Percentiles rank a stretch among this genome's conserved stretches.
These are phyloP conservation scores for Acanthoscelides obtectus DNA, from an alignment of 2,888 invertebrate genomes.

Conservation along the genomic window DNA sequence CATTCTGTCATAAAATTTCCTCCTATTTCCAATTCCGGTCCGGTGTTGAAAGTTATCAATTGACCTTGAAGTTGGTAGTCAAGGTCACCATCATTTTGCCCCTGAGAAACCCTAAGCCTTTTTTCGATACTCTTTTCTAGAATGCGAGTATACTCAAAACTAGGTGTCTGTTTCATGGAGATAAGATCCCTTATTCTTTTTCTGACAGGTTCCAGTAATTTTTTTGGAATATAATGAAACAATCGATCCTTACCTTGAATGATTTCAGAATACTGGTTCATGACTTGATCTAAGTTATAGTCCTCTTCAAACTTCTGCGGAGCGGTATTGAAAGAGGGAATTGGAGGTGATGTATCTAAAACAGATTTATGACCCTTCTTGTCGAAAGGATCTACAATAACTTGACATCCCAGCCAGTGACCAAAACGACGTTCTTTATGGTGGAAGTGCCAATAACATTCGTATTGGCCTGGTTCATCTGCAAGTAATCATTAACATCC, in stretches of 20 bases:
- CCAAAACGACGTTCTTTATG: conserved; percentile 46
- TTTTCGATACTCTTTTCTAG: too few species aligned
- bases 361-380: conserved; percentile 25
- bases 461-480: conserved; percentile 44
- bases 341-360: conserved; percentile 17
- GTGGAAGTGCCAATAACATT: conserved; percentile 48
- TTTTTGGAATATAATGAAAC: too few species aligned
- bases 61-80: too few species aligned
- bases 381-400: conserved; percentile 39
- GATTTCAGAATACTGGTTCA: neutral
- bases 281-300: neutral
- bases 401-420: conserved; percentile 43
- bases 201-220: too few species aligned
- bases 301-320: neutral
- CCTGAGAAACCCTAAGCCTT: too few species aligned
- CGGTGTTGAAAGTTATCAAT: too few species aligned
- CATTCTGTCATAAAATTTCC: too few species aligned
- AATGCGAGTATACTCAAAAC: too few species aligned
- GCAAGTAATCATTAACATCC: conserved; percentile 15
- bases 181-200: too few species aligned
- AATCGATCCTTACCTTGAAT: neutral
- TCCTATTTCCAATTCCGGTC: too few species aligned
- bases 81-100: too few species aligned
- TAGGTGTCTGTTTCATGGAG: too few species aligned
- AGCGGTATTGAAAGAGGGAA: neutral